These are phyloP conservation scores for Rutilus rutilus DNA, from an alignment of 2,113 vertebrate species.

Conservation along the genomic window DNA sequence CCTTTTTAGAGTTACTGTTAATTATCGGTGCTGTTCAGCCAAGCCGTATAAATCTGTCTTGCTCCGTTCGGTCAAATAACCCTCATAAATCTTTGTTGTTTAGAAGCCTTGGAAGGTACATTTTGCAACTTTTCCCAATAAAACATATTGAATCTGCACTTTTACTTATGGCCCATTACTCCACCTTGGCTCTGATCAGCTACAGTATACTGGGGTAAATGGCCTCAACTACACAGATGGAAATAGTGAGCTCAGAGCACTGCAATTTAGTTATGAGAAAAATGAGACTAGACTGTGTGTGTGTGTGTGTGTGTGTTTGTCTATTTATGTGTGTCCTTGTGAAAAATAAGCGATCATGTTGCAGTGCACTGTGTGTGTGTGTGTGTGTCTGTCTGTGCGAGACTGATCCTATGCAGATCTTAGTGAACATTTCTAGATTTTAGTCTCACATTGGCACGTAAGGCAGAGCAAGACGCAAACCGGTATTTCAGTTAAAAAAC, in stretches of 20 bases:
- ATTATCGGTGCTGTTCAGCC: background rate
- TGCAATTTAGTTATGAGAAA: background rate
- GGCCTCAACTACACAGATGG: background rate
- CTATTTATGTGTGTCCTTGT: background rate
- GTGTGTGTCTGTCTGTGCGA: background rate
- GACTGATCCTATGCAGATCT: background rate
- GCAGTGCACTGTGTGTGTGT: background rate
- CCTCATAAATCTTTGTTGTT: slow-evolving; percentile 18
- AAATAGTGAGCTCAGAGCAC: slow-evolving; percentile 29
- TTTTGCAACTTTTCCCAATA: background rate
- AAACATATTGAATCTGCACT: slow-evolving; percentile 1
- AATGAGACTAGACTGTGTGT: background rate
- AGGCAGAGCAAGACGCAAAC: background rate
- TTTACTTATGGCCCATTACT: background rate
- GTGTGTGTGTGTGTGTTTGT: background rate
- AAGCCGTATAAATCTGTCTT: background rate
- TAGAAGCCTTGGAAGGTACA: background rate
- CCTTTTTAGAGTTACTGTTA: slow-evolving; percentile 5
- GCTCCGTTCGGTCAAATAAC: background rate
- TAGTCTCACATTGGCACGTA: background rate
- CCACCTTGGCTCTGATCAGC: slow-evolving; percentile 18
- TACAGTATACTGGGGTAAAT: background rate
- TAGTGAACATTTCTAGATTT: background rate
- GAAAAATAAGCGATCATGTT: slow-evolving; percentile 19
- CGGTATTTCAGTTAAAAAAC: background rate